Evolutionary conservation across 2,113 vertebrate species (phyloP).

Genomic region (Vulpes ferrilata): DNA sequence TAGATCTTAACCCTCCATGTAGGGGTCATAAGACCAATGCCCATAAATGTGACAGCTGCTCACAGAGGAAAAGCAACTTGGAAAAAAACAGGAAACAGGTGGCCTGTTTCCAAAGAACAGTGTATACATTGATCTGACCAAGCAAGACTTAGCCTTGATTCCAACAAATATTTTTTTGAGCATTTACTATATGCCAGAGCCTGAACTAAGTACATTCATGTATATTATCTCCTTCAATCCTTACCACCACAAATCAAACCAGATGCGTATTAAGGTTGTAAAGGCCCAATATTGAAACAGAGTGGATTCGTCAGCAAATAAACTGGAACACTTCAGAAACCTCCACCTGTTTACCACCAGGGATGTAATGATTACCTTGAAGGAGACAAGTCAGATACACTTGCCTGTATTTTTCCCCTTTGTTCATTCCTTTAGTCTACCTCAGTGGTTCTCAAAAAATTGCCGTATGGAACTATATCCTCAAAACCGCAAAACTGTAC

Average conservation of each 20-base stretch:
- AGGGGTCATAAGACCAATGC: not conserved
- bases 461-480: not conserved
- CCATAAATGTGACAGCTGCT: constrained; percentile 55
- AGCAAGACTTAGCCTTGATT: not conserved
- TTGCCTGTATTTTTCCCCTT: not conserved
- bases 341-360: not conserved
- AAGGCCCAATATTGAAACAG: not conserved
- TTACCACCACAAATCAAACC: not conserved
- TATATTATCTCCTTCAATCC: constrained; percentile 23
- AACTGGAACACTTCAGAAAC: not conserved
- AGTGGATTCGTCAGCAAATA: not conserved
- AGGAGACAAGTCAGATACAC: not conserved
- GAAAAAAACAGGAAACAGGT: constrained; percentile 77
- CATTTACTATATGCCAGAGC: not conserved
- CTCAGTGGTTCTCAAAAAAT: constrained; percentile 23
- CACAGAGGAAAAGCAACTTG: constrained; percentile 49
- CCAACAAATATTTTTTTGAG: not conserved
- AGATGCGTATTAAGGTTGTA: not conserved
- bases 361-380: not conserved
- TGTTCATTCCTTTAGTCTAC: not conserved
- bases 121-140: not conserved
- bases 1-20: not conserved
- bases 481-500: not conserved
- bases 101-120: constrained; percentile 36
- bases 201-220: not conserved